Evolutionary conservation across 2,113 vertebrate species (phyloP).

Genomic region (Oryzias celebensis): DNA sequence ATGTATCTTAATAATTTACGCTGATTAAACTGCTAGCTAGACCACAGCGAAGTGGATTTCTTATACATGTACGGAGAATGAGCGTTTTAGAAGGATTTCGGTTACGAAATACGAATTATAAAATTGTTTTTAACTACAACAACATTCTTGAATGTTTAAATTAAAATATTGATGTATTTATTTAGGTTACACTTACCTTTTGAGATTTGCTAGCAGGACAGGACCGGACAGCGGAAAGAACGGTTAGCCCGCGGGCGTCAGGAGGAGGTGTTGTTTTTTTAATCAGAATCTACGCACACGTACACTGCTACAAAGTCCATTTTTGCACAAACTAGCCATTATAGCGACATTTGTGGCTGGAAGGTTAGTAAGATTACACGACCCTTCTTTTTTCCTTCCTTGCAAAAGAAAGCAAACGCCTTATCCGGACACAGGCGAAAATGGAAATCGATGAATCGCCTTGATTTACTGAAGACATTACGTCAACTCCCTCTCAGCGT

Average conservation of each 20-base stretch:
- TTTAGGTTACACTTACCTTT: constrained; percentile 63
- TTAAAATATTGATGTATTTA: not conserved
- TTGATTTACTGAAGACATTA: constrained; percentile 80
- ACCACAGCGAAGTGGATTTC: not conserved
- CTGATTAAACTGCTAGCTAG: not conserved
- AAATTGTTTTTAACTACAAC: constrained; percentile 12
- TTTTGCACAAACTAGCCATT: constrained; percentile 72
- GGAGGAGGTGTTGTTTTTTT: constrained; percentile 29
- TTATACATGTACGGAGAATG: not conserved
- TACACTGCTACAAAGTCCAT: constrained; percentile 55
- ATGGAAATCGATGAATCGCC: constrained; percentile 69
- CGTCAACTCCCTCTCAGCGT: constrained; percentile 74
- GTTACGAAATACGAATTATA: constrained; percentile 5
- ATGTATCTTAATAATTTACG: not conserved
- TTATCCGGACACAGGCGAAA: constrained; percentile 50
- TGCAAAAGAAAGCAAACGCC: constrained; percentile 40
- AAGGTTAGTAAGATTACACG: constrained; percentile 23
- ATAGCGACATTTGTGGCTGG: constrained; percentile 61
- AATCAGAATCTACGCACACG: constrained; percentile 65
- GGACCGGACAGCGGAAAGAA: constrained; percentile 55
- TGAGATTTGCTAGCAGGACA: constrained; percentile 38
- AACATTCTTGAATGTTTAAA: not conserved
- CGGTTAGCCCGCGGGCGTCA: constrained; percentile 58
- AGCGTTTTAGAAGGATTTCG: not conserved
- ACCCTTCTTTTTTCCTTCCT: constrained; percentile 13